phyloP scores from a whole-genome alignment of 2,888 invertebrate genomes.

The Sinodicranocentrus sp. region DNA sequence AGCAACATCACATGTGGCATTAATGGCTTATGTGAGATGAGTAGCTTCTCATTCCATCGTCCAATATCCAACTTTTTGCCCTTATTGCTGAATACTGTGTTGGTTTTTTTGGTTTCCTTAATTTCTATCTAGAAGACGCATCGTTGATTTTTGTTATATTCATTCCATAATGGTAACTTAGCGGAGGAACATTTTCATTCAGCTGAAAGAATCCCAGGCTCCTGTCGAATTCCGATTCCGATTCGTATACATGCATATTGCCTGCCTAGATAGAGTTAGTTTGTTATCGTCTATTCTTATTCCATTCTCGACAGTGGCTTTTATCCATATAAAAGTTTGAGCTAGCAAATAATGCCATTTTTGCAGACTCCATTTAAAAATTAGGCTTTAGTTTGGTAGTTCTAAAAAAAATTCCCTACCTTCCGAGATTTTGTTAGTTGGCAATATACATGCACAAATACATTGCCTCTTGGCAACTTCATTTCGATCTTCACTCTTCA shows the following conservation, averaged over 20 bases:
- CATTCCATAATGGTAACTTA: background rate
- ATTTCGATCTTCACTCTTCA: no score
- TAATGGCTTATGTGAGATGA: conserved; percentile 58
- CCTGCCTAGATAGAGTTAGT: no score
- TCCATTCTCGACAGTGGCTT: no score
- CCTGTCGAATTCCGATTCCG: no score
- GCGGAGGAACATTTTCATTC: background rate
- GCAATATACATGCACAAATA: no score
- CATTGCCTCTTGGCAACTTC: no score
- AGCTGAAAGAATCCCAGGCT: background rate
- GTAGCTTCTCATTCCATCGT: conserved; percentile 41
- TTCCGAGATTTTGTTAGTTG: no score
- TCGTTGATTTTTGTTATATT: conserved; percentile 29
- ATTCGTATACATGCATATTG: no score
- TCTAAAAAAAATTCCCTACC: background rate
- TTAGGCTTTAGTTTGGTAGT: background rate
- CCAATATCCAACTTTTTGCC: conserved; percentile 34
- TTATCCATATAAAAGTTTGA: no score
- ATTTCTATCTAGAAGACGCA: conserved; percentile 29
- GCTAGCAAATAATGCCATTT: no score
- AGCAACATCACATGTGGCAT: conserved; percentile 52
- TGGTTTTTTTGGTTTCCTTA: conserved; percentile 4
- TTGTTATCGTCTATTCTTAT: no score
- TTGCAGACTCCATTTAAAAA: conserved; percentile 5
- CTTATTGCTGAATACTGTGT: conserved; percentile 3